phyloP scores from a whole-genome alignment of 2,888 invertebrate genomes.

The Patella depressa region DNA sequence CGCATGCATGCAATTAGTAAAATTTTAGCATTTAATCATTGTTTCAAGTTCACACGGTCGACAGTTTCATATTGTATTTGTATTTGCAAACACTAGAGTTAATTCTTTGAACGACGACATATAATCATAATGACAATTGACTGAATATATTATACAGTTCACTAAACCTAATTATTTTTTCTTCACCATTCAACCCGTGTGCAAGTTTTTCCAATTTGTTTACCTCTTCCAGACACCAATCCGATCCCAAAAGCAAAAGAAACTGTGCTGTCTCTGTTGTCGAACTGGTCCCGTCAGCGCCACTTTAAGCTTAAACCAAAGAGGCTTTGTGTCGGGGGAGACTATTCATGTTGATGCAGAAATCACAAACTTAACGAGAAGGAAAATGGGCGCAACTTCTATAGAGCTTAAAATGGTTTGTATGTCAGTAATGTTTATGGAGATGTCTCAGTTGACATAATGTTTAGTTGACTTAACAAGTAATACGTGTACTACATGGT shows the following conservation, averaged over 20 bases:
- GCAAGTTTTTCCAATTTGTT: neutral
- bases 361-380: slow-evolving; percentile 87
- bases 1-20: too few species aligned
- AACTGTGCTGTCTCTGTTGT: slow-evolving; percentile 74
- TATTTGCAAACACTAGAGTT: too few species aligned
- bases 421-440: too few species aligned
- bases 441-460: too few species aligned
- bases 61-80: too few species aligned
- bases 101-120: too few species aligned
- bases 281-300: slow-evolving; percentile 88
- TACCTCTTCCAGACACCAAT: slow-evolving; percentile 71
- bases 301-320: slow-evolving; percentile 87
- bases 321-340: slow-evolving; percentile 95
- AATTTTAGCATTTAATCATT: too few species aligned
- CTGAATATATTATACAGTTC: neutral
- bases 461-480: too few species aligned
- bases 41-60: too few species aligned
- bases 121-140: too few species aligned
- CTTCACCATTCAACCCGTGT: neutral
- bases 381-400: slow-evolving; percentile 87
- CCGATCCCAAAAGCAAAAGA: slow-evolving; percentile 77
- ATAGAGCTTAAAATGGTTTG: slow-evolving; percentile 85
- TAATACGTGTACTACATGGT: too few species aligned
- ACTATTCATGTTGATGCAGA: slow-evolving; percentile 89
- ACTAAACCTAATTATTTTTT: neutral